These are phyloP conservation scores for Microcebus murinus DNA, from an alignment of 2,113 vertebrate species.

Conservation along the genomic window DNA sequence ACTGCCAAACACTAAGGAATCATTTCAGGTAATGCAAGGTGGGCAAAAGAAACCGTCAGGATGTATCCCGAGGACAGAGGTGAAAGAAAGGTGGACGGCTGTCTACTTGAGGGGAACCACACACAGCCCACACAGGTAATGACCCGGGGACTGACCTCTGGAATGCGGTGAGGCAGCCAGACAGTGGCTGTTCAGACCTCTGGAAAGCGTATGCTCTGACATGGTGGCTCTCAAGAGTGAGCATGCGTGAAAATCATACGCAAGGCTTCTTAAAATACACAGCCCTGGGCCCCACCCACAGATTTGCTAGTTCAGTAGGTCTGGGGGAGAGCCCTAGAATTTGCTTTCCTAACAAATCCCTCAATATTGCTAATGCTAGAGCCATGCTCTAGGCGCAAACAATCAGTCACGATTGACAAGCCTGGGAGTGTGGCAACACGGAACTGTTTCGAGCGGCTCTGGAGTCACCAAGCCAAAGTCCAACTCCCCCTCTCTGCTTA, in stretches of 20 bases:
- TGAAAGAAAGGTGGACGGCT: no score
- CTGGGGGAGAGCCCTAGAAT: neutral
- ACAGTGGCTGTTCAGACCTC: neutral
- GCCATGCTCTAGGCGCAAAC: neutral
- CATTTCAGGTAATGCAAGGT: neutral
- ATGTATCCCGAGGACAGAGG: neutral
- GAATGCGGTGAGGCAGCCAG: neutral
- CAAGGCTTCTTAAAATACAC: neutral
- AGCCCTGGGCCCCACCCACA: neutral
- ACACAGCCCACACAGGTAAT: no score
- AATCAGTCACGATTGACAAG: rapidly evolving
- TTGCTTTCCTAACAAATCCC: neutral
- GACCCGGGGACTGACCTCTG: rapidly evolving
- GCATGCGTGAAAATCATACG: neutral
- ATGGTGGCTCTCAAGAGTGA: neutral
- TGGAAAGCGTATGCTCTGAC: neutral
- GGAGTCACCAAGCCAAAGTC: neutral
- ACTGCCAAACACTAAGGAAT: neutral
- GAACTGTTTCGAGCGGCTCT: neutral
- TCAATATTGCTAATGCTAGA: neutral
- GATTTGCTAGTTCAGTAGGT: neutral
- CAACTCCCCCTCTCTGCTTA: neutral
- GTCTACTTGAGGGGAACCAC: neutral
- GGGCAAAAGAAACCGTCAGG: neutral
- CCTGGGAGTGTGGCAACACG: no score